Conservation (phyloP, 2,888 invertebrate genomes). For the Dendrolimus houi region DNA sequence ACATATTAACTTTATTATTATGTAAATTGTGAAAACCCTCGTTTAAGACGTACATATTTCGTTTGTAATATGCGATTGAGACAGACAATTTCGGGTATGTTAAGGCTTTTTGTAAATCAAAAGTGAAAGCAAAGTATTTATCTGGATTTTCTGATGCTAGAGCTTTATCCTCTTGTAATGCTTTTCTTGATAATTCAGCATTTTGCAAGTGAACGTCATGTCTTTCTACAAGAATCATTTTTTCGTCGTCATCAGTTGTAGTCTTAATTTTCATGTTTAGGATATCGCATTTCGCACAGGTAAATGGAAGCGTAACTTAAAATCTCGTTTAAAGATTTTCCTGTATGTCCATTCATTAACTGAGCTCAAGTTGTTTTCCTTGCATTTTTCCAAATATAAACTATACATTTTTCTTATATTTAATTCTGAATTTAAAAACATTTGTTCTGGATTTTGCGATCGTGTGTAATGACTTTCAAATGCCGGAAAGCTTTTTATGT, state of each 20-base stretch:
- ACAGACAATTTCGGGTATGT: conserved; percentile 18
- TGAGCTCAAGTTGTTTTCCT: neutral
- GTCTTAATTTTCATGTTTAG: neutral
- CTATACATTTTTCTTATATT: no score
- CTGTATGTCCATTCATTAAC: conserved; percentile 1
- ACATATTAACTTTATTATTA: conserved; percentile 19
- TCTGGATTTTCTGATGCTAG: conserved; percentile 7
- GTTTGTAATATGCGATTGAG: conserved; percentile 24
- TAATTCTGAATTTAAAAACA: no score
- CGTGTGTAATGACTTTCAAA: no score
- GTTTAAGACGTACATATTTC: conserved; percentile 24
- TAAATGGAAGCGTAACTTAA: neutral
- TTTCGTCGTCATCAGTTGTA: conserved; percentile 7
- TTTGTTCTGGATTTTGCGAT: no score
- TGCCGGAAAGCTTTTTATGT: no score
- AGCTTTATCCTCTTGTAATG: conserved; percentile 9
- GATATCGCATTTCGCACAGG: conserved; percentile 1
- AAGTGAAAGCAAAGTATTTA: conserved; percentile 7
- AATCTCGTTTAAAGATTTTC: conserved; percentile 1
- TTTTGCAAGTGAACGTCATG: conserved; percentile 13
- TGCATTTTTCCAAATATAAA: no score
- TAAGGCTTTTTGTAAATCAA: conserved; percentile 18
- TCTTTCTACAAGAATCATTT: conserved; percentile 6
- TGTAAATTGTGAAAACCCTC: conserved; percentile 21
- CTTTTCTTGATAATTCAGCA: conserved; percentile 15